Evolutionary conservation across 2,113 vertebrate species (phyloP).

Genomic region (Emydocephalus ijimae): DNA sequence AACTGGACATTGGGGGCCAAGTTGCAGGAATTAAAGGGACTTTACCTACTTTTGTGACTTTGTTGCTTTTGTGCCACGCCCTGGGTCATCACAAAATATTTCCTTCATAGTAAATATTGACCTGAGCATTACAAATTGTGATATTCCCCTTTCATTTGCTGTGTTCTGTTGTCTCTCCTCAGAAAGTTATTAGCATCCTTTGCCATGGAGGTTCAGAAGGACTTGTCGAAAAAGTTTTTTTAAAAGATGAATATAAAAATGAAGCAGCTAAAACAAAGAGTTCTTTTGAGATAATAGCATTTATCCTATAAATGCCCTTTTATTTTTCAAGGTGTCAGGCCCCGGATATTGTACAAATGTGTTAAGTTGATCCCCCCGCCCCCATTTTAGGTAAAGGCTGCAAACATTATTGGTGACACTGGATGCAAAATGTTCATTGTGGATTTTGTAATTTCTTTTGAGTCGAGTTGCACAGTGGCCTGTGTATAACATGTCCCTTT

Average conservation of each 20-base stretch:
- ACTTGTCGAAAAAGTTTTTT: not conserved
- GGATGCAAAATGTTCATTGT: not conserved
- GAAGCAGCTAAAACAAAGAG: too few relatives aligned
- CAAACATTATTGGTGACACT: not conserved
- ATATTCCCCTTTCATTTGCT: not conserved
- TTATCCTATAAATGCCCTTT: not conserved
- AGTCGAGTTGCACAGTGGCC: not conserved
- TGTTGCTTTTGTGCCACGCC: too few relatives aligned
- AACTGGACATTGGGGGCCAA: too few relatives aligned
- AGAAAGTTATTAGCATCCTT: not conserved
- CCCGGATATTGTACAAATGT: not conserved
- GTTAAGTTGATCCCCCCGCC: not conserved
- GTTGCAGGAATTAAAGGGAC: too few relatives aligned
- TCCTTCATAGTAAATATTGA: too few relatives aligned
- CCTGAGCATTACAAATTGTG: not conserved
- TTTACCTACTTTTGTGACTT: too few relatives aligned
- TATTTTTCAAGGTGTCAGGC: not conserved
- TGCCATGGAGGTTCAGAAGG: not conserved
- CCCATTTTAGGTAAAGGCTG: not conserved
- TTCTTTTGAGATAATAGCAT: not conserved
- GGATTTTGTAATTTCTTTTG: not conserved
- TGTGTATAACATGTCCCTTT: not conserved
- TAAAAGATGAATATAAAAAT: not conserved
- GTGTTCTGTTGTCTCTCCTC: not conserved
- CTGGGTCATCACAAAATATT: not conserved